A percentile compares a stretch with the other conserved stretches of the same genome.
phyloP scores from a whole-genome alignment of 1,140 invertebrate genomes.

The Caerostris extrusa region DNA sequence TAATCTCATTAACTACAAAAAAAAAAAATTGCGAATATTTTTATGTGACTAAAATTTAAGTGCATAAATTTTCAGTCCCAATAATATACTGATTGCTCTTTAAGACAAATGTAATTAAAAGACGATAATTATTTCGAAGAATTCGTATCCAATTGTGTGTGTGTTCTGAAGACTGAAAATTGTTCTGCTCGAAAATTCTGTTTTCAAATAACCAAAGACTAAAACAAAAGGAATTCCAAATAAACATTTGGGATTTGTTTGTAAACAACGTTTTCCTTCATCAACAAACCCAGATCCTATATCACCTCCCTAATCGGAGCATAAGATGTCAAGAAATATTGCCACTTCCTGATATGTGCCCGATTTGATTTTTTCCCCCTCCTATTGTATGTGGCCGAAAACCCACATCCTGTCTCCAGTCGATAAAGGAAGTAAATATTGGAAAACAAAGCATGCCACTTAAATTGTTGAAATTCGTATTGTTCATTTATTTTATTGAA shows the following conservation, averaged over 20 bases:
- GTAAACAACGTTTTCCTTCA: neutral
- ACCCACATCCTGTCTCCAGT: neutral
- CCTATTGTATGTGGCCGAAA: neutral
- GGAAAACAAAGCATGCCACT: neutral
- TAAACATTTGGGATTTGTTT: neutral
- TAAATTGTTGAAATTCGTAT: neutral
- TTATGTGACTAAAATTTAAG: no score
- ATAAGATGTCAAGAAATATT: neutral
- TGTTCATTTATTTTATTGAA: no score
- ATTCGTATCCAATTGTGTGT: no score
- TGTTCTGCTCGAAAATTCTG: no score
- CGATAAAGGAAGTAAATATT: neutral
- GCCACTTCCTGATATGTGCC: conserved; percentile 26
- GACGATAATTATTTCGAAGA: no score
- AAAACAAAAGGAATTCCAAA: neutral
- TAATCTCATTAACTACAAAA: no score
- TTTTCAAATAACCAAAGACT: neutral
- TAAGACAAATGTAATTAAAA: no score
- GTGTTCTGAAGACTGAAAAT: no score
- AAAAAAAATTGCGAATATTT: no score
- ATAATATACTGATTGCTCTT: no score
- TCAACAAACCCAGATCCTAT: neutral
- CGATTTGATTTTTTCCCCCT: neutral
- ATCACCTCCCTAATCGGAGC: neutral
- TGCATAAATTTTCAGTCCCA: no score